A percentile compares a stretch with the other conserved stretches of the same genome.
Evolutionary conservation across 2,797 vertebrate genomes (phyloP).

Genomic region (Pteropus rufus): DNA sequence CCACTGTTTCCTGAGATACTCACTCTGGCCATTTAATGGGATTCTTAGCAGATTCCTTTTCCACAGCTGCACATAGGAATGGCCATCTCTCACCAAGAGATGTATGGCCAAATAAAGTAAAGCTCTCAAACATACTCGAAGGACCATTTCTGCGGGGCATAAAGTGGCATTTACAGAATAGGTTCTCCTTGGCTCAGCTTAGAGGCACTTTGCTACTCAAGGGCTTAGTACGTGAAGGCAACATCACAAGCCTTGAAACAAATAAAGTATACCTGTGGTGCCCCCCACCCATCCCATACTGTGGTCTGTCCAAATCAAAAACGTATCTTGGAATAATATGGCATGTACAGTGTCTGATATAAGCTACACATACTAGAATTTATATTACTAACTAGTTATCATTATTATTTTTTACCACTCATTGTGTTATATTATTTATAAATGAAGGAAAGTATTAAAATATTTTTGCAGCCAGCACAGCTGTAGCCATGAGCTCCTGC

Average conservation of each 20-base stretch:
- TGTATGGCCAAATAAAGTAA: neutral
- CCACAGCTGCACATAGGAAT: neutral
- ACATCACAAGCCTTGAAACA: neutral
- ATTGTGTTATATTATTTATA: neutral
- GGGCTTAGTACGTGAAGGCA: neutral
- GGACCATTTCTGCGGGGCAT: neutral
- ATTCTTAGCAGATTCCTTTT: neutral
- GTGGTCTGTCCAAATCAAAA: neutral
- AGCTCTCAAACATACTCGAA: neutral
- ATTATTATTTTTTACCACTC: neutral
- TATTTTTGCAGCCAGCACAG: neutral
- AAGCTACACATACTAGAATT: neutral
- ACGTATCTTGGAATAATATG: neutral
- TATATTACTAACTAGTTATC: neutral
- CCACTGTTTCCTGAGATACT: neutral
- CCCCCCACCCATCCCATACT: neutral
- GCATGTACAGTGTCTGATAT: neutral
- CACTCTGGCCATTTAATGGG: neutral
- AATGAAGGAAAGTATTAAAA: neutral
- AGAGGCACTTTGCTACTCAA: too few species aligned
- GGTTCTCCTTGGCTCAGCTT: neutral
- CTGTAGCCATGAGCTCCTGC: neutral
- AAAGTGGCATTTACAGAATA: neutral
- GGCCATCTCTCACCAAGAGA: neutral
- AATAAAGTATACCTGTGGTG: neutral